phyloP scores from a whole-genome alignment of 2,888 invertebrate genomes.

The Agonopterix alstromeriana region DNA sequence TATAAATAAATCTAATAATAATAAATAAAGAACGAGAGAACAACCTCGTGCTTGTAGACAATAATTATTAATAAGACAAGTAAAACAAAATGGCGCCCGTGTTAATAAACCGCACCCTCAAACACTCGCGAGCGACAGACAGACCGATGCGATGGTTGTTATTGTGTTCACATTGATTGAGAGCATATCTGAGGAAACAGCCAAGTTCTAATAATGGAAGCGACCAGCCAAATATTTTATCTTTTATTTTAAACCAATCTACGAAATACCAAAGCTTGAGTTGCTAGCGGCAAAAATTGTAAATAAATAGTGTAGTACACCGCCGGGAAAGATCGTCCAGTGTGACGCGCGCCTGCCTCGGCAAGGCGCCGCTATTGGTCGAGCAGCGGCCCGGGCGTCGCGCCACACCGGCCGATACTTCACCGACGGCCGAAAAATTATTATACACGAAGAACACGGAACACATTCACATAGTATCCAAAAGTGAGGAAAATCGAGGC shows the following conservation, averaged over 20 bases:
- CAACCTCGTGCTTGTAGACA: conserved; percentile 26
- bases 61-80: conserved; percentile 7
- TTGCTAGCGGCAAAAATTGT: conserved; percentile 56
- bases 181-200: conserved; percentile 55
- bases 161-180: conserved; percentile 36
- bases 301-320: conserved; percentile 44
- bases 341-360: conserved; percentile 18
- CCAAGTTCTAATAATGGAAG: conserved; percentile 59
- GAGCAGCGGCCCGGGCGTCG: conserved; percentile 13
- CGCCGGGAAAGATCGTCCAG: conserved; percentile 26
- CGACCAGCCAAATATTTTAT: conserved; percentile 67
- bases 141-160: conserved; percentile 11
- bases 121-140: conserved; percentile 17
- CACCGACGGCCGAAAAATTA: conserved; percentile 23
- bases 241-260: conserved; percentile 31
- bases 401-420: conserved; percentile 28
- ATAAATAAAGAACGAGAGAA: conserved; percentile 34
- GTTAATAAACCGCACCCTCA: conserved; percentile 30
- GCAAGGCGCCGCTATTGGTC: conserved; percentile 23
- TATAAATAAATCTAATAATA: conserved; percentile 16
- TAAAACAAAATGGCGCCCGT: conserved; percentile 13
- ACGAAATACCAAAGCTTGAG: conserved; percentile 51
- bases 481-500: conserved; percentile 47
- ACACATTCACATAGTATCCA: conserved; percentile 56
- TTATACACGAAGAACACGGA: conserved; percentile 47